A percentile compares a stretch with the other conserved stretches of the same genome.
These are phyloP conservation scores for Eupithecia pulchellata DNA, from an alignment of 2,888 invertebrate genomes.

Conservation along the genomic window DNA sequence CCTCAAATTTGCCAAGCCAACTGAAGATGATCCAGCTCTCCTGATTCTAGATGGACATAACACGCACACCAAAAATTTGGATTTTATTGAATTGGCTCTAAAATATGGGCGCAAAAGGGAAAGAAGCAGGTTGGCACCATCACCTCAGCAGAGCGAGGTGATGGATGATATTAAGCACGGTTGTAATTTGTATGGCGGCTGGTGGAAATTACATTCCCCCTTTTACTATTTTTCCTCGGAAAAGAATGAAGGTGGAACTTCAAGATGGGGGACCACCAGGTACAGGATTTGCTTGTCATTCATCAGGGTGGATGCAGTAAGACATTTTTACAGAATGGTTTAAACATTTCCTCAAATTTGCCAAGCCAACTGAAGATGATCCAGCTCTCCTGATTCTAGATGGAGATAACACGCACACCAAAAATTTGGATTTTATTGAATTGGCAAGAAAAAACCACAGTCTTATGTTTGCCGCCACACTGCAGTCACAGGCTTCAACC, in stretches of 20 bases:
- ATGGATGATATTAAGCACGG: no score
- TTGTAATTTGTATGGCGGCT: no score
- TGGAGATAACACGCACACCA: neutral
- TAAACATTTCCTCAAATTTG: neutral
- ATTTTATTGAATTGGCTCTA: neutral
- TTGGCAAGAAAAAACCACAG: neutral
- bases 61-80: neutral
- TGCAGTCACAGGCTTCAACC: neutral
- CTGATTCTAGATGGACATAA: neutral
- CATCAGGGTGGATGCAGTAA: no score
- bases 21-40: neutral
- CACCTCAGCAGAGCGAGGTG: no score
- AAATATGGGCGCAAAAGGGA: no score
- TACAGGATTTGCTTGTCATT: no score
- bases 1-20: neutral
- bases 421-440: neutral
- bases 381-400: neutral
- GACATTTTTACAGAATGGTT: neutral
- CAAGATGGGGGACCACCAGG: no score
- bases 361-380: neutral
- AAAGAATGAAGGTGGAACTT: no score
- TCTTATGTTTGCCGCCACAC: neutral
- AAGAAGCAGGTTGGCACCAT: no score
- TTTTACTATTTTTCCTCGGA: no score
- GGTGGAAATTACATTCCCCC: no score